These are phyloP conservation scores for Prosopocoilus inquinatus DNA, from an alignment of 2,888 invertebrate genomes.

Conservation along the genomic window DNA sequence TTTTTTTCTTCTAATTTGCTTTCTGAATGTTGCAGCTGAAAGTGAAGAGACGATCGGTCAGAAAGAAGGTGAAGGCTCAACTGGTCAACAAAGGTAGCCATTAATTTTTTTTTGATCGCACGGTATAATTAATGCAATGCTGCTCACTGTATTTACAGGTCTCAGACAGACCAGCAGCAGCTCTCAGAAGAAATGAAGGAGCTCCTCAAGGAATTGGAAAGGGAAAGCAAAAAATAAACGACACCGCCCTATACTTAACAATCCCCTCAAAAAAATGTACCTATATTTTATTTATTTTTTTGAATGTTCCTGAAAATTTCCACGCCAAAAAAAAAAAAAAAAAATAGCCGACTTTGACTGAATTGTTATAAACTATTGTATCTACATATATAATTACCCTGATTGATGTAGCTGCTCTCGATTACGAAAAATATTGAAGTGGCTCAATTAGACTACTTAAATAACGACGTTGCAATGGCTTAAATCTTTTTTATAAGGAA, in stretches of 20 bases:
- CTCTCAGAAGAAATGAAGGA: constrained; percentile 50
- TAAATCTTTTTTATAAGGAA: constrained; percentile 5
- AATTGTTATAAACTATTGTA: too few species aligned
- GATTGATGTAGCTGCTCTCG: not conserved
- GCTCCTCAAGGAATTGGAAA: constrained; percentile 47
- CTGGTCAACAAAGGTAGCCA: constrained; percentile 22
- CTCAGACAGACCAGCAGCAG: constrained; percentile 45
- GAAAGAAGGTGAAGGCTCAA: constrained; percentile 19
- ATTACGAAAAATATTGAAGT: not conserved
- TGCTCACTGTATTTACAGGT: constrained; percentile 35
- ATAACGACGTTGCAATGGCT: constrained; percentile 13
- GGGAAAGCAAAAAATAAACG: constrained; percentile 47
- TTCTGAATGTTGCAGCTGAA: constrained; percentile 38
- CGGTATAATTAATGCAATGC: not conserved
- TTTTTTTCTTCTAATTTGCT: constrained; percentile 15
- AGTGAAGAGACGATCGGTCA: constrained; percentile 36
- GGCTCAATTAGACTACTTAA: too few species aligned
- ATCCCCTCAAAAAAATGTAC: constrained; percentile 8
- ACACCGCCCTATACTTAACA: not conserved
- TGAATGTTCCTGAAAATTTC: constrained; percentile 8
- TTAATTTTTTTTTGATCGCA: not conserved
- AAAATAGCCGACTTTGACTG: not conserved
- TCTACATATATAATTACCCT: too few species aligned
- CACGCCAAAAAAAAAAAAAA: constrained; percentile 3
- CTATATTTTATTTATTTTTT: constrained; percentile 11